These are phyloP conservation scores for Callosobruchus maculatus DNA, from an alignment of 2,888 invertebrate species.

Conservation along the genomic window DNA sequence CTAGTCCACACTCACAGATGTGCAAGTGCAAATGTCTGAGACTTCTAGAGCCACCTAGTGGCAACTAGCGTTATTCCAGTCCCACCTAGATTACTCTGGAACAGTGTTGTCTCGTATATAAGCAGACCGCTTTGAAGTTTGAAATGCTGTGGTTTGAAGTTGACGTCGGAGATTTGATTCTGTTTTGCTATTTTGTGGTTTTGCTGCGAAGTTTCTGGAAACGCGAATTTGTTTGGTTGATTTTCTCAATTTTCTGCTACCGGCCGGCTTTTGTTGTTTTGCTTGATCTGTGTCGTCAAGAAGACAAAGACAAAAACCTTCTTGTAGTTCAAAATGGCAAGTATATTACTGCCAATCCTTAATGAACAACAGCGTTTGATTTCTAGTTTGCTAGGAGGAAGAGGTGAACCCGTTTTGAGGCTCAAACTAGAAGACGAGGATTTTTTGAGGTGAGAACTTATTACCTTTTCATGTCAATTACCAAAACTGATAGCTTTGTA, in stretches of 20 bases:
- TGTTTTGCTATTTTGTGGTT: too few species aligned
- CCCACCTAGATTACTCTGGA: not conserved
- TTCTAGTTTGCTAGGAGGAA: constrained; percentile 6
- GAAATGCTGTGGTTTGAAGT: too few species aligned
- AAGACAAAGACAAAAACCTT: too few species aligned
- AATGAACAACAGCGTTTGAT: constrained; percentile 7
- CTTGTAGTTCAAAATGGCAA: not conserved
- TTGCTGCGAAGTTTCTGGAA: not conserved
- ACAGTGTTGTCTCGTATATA: not conserved
- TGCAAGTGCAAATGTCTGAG: too few species aligned
- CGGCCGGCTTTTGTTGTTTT: not conserved
- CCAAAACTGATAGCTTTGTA: too few species aligned
- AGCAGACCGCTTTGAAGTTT: not conserved
- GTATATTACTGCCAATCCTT: constrained; percentile 3
- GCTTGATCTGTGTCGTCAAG: not conserved
- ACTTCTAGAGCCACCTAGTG: not conserved
- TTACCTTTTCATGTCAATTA: too few species aligned
- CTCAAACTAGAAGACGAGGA: not conserved
- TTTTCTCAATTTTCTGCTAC: too few species aligned
- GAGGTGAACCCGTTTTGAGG: constrained; percentile 6
- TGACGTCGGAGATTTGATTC: too few species aligned
- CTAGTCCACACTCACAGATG: too few species aligned
- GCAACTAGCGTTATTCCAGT: not conserved
- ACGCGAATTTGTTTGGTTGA: too few species aligned
- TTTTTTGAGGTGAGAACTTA: not conserved